These are phyloP conservation scores for Takifugu rubripes DNA, from an alignment of 2,797 vertebrate species.

Conservation along the genomic window DNA sequence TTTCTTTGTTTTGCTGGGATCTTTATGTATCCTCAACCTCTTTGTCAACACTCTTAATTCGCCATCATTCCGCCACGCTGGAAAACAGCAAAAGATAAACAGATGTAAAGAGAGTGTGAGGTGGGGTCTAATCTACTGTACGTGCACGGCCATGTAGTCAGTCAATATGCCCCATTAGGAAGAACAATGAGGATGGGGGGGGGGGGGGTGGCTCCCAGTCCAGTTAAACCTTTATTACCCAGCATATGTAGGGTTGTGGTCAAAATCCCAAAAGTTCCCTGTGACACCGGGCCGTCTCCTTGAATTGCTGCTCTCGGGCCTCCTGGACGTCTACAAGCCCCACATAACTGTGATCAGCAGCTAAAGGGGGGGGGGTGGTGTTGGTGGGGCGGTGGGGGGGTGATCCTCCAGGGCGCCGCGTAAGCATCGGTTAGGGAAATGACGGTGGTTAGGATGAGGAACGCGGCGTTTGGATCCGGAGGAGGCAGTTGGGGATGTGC, in stretches of 20 bases:
- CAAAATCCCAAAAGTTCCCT: conserved; percentile 13
- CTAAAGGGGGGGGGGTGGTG: neutral
- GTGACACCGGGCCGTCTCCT: neutral
- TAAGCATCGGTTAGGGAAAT: conserved; percentile 67
- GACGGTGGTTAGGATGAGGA: conserved; percentile 54
- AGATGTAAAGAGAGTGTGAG: conserved; percentile 25
- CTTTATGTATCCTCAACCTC: conserved; percentile 57
- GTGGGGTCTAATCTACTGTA: conserved; percentile 76
- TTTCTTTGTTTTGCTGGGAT: conserved; percentile 69
- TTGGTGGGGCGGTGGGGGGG: too few species aligned
- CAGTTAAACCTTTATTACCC: conserved; percentile 55
- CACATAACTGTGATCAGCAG: conserved; percentile 60
- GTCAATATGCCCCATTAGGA: conserved; percentile 68
- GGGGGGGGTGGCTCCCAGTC: conserved; percentile 52
- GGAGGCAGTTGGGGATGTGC: conserved; percentile 21
- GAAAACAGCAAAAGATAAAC: conserved; percentile 7
- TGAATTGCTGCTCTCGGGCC: conserved; percentile 2
- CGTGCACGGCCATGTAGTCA: conserved; percentile 57
- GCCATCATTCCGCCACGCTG: conserved; percentile 27
- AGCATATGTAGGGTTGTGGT: conserved; percentile 31
- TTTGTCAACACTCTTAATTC: conserved; percentile 64
- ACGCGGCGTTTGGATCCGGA: conserved; percentile 43
- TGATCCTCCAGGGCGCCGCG: conserved; percentile 26
- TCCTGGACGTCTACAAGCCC: conserved; percentile 34
- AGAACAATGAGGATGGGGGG: conserved; percentile 54